Evolutionary conservation across 2,888 invertebrate species (phyloP).

Genomic region (Cylloceria caligata): DNA sequence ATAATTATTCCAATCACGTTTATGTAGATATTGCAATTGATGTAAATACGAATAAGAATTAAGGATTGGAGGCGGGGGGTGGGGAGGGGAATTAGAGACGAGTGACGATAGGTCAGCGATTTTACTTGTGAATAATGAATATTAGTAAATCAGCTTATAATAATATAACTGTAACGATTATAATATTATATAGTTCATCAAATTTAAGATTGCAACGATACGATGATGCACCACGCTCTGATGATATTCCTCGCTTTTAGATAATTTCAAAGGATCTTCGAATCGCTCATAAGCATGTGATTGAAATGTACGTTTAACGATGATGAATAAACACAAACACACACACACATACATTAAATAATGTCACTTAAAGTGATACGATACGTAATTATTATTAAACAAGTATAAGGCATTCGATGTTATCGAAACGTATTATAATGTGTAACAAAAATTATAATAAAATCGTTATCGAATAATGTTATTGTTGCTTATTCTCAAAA

Average conservation of each 20-base stretch:
- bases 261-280: conserved; percentile 27
- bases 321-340: background rate
- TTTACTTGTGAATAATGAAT: conserved; percentile 55
- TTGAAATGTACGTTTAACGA: background rate
- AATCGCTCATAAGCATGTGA: conserved; percentile 5
- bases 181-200: conserved; percentile 5
- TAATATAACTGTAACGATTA: conserved; percentile 29
- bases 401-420: conserved; percentile 59
- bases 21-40: conserved; percentile 50
- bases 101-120: conserved; percentile 33
- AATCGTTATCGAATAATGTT: conserved; percentile 75
- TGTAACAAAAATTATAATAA: conserved; percentile 80
- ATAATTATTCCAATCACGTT: conserved; percentile 59
- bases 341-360: conserved; percentile 24
- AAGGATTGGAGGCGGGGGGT: too few species aligned
- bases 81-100: conserved; percentile 10
- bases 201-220: conserved; percentile 40
- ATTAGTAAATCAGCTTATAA: conserved; percentile 29
- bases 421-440: conserved; percentile 70
- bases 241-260: conserved; percentile 61
- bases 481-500: background rate
- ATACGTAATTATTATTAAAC: conserved; percentile 56
- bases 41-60: conserved; percentile 59
- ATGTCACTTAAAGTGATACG: conserved; percentile 41
- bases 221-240: conserved; percentile 28